phyloP scores from a whole-genome alignment of 2,888 invertebrate genomes.

The Leptura quadrifasciata region DNA sequence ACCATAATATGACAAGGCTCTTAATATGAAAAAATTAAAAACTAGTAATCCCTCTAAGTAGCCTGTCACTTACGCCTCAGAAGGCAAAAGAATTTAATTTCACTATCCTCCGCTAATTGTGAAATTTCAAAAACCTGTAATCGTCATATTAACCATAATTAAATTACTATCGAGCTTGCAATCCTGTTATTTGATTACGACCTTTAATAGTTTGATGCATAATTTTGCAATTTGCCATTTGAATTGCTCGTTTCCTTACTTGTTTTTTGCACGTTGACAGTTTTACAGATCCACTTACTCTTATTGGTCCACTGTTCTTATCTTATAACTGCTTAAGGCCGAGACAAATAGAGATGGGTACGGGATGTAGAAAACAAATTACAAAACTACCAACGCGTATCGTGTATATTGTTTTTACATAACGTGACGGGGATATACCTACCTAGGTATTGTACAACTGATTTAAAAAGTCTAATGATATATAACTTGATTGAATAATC shows the following conservation, averaged over 20 bases:
- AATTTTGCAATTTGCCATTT: conserved; percentile 50
- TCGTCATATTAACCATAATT: conserved; percentile 1
- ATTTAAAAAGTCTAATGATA: neutral
- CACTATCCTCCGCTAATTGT: neutral
- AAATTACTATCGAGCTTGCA: conserved; percentile 8
- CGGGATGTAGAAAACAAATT: conserved; percentile 23
- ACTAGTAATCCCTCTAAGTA: neutral
- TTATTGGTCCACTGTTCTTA: conserved; percentile 41
- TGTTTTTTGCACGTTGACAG: conserved; percentile 2
- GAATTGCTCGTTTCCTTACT: conserved; percentile 32
- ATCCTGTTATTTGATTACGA: conserved; percentile 48
- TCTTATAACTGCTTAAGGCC: conserved; percentile 43
- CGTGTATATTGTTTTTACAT: neutral
- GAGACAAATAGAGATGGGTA: conserved; percentile 42
- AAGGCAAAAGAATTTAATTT: neutral
- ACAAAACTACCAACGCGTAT: conserved; percentile 15
- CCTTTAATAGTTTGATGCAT: conserved; percentile 46
- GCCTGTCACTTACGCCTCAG: neutral
- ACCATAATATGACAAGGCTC: neutral
- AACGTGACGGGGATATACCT: neutral
- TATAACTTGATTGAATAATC: too few species aligned
- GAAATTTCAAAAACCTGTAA: neutral
- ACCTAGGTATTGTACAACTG: neutral
- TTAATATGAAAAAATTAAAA: too few species aligned
- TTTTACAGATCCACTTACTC: conserved; percentile 31